Base-by-base conservation (phyloP, 1,140 invertebrate species). In the Fopius arisanus region DNA sequence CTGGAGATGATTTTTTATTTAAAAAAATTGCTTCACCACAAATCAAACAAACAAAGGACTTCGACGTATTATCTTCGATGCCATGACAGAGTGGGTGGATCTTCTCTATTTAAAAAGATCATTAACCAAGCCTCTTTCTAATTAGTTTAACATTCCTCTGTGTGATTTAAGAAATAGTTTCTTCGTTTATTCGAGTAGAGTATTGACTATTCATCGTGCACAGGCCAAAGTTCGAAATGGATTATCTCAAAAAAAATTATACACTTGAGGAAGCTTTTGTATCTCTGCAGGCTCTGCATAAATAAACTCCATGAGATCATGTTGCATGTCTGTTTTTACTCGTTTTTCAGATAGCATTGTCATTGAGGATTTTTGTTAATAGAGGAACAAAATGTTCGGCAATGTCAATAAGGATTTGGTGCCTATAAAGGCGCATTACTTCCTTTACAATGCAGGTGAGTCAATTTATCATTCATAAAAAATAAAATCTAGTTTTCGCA, bases 381-480 rank as follows among this genome's bases (percentile, higher is more conserved):
- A 14, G 33, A 62, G 10, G 19, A 78, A n/a, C 43, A 87, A 76
- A 67, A 88, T 86, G 80, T 79, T 87, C 48, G 78, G 84, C 41
- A 88, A 88, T 75, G 84, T 96, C 31, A 93, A 96, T 82, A 92
- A 91, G 81, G 90, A 93, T 41, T 86, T 96, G 41, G 80, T 96
- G 78, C 95, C 95, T 43, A 93, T 97, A 81, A 97, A 97, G 84
- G 93, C 91, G 1, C 95, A 96, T 87, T 97, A 93, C 85, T 96
- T 97, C 84, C 87, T 96, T 16, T 96, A 92, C 77, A 95, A 96
- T 91, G 95, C 94, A 81, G 96, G 96, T 96, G 88, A 90, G 85
- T 6, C n/a, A n/a, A n/a, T n/a, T n/a, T n/a, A n/a, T n/a, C n/a
- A n/a, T n/a, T n/a, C n/a, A n/a, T n/a, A n/a, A n/a, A n/a, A n/a